phyloP scores from a whole-genome alignment of 1,140 invertebrate species.

The Scaptomyza hsui region DNA sequence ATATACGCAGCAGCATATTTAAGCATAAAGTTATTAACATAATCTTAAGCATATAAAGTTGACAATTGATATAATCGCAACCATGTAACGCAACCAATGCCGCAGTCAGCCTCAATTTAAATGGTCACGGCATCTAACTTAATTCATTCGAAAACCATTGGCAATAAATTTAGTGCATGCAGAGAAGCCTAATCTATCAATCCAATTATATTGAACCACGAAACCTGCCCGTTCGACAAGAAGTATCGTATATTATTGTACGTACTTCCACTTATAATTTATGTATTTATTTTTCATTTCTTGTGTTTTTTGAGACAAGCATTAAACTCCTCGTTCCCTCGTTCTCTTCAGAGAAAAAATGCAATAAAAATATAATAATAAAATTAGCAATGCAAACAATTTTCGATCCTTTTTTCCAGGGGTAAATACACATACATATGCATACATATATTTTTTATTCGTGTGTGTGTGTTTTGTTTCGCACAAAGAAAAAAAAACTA shows the following conservation, averaged over 20 bases:
- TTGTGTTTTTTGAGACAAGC: conserved; percentile 29
- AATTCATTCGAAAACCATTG: conserved; percentile 45
- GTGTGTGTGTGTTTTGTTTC: conserved; percentile 62
- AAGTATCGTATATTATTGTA: conserved; percentile 59
- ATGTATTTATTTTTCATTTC: conserved; percentile 60
- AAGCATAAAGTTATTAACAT: conserved; percentile 75
- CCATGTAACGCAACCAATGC: conserved; percentile 28
- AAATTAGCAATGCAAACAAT: conserved; percentile 9
- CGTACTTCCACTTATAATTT: conserved; percentile 26
- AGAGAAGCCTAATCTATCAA: conserved; percentile 37
- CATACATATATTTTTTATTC: conserved; percentile 29
- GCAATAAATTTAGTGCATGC: conserved; percentile 58
- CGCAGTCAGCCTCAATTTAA: conserved; percentile 36
- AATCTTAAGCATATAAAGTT: conserved; percentile 64
- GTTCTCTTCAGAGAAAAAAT: conserved; percentile 7
- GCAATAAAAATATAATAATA: conserved; percentile 31
- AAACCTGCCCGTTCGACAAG: conserved; percentile 34
- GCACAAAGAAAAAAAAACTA: conserved; percentile 63
- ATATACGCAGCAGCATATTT: conserved; percentile 39
- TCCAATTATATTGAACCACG: conserved; percentile 21
- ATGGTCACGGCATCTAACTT: conserved; percentile 37
- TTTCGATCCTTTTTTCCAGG: conserved; percentile 4
- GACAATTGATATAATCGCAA: conserved; percentile 73
- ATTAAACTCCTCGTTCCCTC: conserved; percentile 4
- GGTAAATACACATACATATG: conserved; percentile 14